Evolutionary conservation across 2,113 vertebrate species (phyloP).

Genomic region (Microtus oregoni): DNA sequence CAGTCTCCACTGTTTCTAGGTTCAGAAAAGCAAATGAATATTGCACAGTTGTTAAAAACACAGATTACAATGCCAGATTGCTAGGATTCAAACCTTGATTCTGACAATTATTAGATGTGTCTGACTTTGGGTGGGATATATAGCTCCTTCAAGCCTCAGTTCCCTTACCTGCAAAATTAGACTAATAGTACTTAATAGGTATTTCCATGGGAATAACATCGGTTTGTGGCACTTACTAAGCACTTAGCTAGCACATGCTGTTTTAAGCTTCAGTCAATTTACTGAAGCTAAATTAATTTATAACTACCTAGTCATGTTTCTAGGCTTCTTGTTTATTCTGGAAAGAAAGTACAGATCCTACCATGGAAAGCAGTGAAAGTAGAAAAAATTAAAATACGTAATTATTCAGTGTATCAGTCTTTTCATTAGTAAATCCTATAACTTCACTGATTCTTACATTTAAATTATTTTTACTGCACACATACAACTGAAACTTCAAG

Average conservation of each 20-base stretch:
- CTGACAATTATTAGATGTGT: neutral
- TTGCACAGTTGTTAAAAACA: neutral
- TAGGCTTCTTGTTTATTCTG: neutral
- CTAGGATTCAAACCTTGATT: neutral
- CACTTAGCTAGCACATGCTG: neutral
- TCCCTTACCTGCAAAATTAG: neutral
- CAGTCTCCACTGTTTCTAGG: constrained; percentile 39
- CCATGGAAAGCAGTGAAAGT: neutral
- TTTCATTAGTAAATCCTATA: neutral
- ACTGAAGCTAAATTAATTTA: constrained; percentile 30
- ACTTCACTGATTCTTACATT: neutral
- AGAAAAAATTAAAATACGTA: neutral
- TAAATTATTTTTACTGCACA: neutral
- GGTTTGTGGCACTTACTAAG: neutral
- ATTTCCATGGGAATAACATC: neutral
- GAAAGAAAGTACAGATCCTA: neutral
- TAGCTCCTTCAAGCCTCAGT: neutral
- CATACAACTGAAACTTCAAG: neutral
- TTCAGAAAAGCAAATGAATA: constrained; percentile 12
- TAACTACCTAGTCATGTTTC: neutral
- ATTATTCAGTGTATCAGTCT: neutral
- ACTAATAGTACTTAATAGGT: neutral
- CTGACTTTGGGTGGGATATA: neutral
- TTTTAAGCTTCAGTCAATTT: constrained; percentile 30
- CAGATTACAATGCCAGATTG: neutral